These are phyloP conservation scores for Temnothorax unifasciatus DNA, from an alignment of 2,888 invertebrate species.

Conservation along the genomic window DNA sequence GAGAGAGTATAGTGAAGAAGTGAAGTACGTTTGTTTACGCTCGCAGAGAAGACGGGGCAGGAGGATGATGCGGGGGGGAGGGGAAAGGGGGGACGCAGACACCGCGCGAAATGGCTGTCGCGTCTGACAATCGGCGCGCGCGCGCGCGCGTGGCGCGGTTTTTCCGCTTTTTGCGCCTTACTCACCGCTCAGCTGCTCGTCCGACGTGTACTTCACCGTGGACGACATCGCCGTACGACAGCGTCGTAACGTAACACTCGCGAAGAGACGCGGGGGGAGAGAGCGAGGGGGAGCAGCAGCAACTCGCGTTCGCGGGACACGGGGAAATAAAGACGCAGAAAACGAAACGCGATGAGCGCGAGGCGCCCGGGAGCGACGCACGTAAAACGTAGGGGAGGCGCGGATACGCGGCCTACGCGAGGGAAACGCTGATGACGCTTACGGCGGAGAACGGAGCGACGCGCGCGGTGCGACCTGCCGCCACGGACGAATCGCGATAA, in stretches of 20 bases:
- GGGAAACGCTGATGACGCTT: neutral
- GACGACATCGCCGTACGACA: constrained; percentile 77
- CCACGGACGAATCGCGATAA: constrained; percentile 76
- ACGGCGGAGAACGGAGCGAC: constrained; percentile 28
- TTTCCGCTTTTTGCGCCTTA: constrained; percentile 38
- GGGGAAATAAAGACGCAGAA: too few relatives aligned
- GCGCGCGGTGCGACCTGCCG: constrained; percentile 70
- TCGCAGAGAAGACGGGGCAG: constrained; percentile 3
- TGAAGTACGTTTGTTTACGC: constrained; percentile 68
- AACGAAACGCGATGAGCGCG: neutral
- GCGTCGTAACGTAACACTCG: constrained; percentile 52
- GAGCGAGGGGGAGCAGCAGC: too few relatives aligned
- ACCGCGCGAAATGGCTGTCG: constrained; percentile 82
- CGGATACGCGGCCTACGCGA: too few relatives aligned
- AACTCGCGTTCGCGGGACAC: constrained; percentile 17
- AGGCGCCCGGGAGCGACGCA: constrained; percentile 8
- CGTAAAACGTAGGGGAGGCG: neutral
- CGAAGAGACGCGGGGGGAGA: neutral
- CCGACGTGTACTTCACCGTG: constrained; percentile 80
- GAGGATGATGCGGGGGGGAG: constrained; percentile 63
- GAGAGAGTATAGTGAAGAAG: too few relatives aligned
- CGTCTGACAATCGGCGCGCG: constrained; percentile 4
- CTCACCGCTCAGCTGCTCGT: constrained; percentile 83
- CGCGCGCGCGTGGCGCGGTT: neutral
- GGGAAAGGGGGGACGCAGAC: constrained; percentile 73